Base-by-base conservation (phyloP, 2,888 invertebrate species). In the Dorcus hopei region DNA sequence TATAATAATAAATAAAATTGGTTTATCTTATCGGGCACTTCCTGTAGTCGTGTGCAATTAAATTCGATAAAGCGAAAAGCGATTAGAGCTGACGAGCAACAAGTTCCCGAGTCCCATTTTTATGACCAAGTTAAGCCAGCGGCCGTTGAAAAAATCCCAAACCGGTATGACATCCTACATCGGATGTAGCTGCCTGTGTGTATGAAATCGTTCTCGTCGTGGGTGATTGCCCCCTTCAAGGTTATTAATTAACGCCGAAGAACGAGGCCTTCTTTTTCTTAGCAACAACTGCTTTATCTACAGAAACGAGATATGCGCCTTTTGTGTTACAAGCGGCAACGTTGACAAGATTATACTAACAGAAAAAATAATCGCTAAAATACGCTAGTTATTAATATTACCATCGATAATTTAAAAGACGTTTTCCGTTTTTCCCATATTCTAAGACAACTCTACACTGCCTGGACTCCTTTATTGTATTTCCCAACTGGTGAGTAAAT, bases 211-310 rank as follows among this genome's bases (percentile, higher is more conserved):
- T 49, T 49, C 49, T 49, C 49, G 19, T 61, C 57, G 62, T 64
- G 66, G 68, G 68, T 69, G 68, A 69, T 54, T 69, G 68, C 54
- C 68, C 69, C 59, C 53, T 64, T 61, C 66, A 66, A 67, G 66
- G 68, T 62, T 67, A 57, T 60, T 58, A 67, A 64, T 59, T 62
- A 48, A 60, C 48, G 43, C 48, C 38, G 40, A 38, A 54, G 39
- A 19, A 49, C 41, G 14, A 14, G 43, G 23, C 23, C 45, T 45
- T 45, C 23, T 45, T 11, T 23, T 45, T 23, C 19, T 16, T 19
- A 9, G 45, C 45, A 45, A 45, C 45, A 11, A 19, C 45, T 8
- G 14, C 14, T 16, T 45, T 45, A 19, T 23, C 45, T 16, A 45
- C 45, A 45, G 19, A 33, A 33, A 33, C 26, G 26, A 33, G 26